These are phyloP conservation scores for Cryptosula pallasiana DNA, from an alignment of 2,888 invertebrate species.

Conservation along the genomic window DNA sequence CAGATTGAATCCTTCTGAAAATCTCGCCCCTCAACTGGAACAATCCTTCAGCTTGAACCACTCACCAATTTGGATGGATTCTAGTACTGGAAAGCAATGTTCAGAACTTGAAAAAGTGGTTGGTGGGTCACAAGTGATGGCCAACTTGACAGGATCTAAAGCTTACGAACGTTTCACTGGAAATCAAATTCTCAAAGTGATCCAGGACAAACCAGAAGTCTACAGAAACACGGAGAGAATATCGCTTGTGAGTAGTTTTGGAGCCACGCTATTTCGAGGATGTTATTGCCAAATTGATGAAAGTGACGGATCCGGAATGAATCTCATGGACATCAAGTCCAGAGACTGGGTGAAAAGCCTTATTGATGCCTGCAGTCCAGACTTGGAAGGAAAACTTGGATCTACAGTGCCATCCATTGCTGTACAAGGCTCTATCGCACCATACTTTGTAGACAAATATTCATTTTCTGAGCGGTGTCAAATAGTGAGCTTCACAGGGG, in stretches of 20 bases:
- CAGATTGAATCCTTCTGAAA: constrained; percentile 67
- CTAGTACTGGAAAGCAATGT: constrained; percentile 73
- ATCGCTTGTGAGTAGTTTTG: constrained; percentile 87
- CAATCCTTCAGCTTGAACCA: constrained; percentile 69
- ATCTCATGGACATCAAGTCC: constrained; percentile 74
- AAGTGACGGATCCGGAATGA: constrained; percentile 94
- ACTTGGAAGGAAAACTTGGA: constrained; percentile 69
- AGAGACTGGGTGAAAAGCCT: constrained; percentile 73
- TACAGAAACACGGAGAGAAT: constrained; percentile 77
- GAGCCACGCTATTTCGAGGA: constrained; percentile 80
- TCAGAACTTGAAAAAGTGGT: constrained; percentile 71
- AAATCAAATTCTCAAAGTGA: constrained; percentile 84
- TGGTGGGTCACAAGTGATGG: constrained; percentile 73
- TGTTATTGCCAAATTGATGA: constrained; percentile 82
- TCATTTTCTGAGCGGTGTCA: constrained; percentile 74
- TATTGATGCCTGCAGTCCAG: constrained; percentile 63
- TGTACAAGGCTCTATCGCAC: constrained; percentile 66
- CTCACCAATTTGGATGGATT: constrained; percentile 96
- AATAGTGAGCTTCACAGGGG: constrained; percentile 86
- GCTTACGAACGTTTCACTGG: constrained; percentile 90
- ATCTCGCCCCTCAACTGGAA: constrained; percentile 76
- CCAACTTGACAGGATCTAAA: constrained; percentile 75
- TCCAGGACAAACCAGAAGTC: constrained; percentile 64
- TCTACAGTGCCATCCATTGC: constrained; percentile 65
- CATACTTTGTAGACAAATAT: constrained; percentile 79